A percentile compares a stretch with the other conserved stretches of the same genome.
These are phyloP conservation scores for Volucella inanis DNA, from an alignment of 2,888 invertebrate species.

Conservation along the genomic window DNA sequence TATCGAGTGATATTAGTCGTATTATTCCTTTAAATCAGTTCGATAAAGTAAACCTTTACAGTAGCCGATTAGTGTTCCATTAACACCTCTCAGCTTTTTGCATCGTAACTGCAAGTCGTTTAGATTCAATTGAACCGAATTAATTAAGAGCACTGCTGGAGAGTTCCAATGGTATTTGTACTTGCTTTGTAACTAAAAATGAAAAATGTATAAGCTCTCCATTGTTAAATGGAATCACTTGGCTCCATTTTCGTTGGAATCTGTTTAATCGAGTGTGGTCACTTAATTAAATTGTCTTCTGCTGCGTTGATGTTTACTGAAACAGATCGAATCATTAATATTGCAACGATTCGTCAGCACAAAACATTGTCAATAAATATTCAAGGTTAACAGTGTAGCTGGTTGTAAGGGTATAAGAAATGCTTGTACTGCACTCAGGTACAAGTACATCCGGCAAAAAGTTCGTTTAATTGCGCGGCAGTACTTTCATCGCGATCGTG, in stretches of 20 bases:
- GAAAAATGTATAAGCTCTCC: slow-evolving; percentile 46
- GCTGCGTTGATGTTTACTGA: slow-evolving; percentile 4
- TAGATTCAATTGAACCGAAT: slow-evolving; percentile 48
- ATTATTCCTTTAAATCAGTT: slow-evolving; percentile 26
- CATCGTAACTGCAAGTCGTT: slow-evolving; percentile 27
- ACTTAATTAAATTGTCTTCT: slow-evolving; percentile 28
- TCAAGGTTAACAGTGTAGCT: background rate
- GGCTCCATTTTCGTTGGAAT: background rate
- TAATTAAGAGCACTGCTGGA: slow-evolving; percentile 63
- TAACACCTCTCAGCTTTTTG: slow-evolving; percentile 49
- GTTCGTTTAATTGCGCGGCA: too few species aligned
- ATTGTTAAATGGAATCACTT: slow-evolving; percentile 13
- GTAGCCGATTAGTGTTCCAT: slow-evolving; percentile 51
- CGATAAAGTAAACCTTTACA: slow-evolving; percentile 55
- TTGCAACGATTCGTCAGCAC: background rate
- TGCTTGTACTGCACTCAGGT: too few species aligned
- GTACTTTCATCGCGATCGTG: too few species aligned
- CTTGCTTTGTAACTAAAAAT: slow-evolving; percentile 46
- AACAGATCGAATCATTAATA: slow-evolving; percentile 17
- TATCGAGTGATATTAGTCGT: slow-evolving; percentile 13
- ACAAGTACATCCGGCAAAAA: too few species aligned
- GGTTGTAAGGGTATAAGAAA: background rate
- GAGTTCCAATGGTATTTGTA: background rate
- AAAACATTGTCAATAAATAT: background rate
- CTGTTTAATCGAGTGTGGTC: slow-evolving; percentile 18